phyloP scores from a whole-genome alignment of 2,888 invertebrate species.

The Yponomeuta malinellus region DNA sequence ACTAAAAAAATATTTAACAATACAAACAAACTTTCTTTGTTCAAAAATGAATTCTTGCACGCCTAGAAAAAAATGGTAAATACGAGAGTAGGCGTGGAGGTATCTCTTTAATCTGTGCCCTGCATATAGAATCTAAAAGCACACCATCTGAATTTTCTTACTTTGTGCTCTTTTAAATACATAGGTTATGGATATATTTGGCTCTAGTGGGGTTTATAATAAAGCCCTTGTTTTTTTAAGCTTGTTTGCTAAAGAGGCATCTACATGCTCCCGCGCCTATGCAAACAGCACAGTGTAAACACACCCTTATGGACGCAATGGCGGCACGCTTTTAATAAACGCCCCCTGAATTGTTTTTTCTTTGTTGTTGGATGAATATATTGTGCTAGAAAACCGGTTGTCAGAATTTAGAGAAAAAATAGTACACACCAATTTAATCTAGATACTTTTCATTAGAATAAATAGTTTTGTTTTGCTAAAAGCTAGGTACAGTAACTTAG shows the following conservation, averaged over 20 bases:
- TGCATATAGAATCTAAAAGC: too few relatives aligned
- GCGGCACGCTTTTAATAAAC: slow-evolving; percentile 47
- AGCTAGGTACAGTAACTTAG: too few relatives aligned
- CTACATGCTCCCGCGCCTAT: slow-evolving; percentile 64
- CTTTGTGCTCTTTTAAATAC: not conserved
- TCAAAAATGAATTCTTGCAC: too few relatives aligned
- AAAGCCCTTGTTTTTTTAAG: slow-evolving; percentile 70
- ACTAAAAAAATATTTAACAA: too few relatives aligned
- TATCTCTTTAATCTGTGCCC: too few relatives aligned
- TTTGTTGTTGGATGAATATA: not conserved
- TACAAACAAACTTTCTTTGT: too few relatives aligned
- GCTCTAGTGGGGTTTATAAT: slow-evolving; percentile 39
- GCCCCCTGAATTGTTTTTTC: slow-evolving; percentile 30
- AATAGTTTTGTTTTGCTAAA: too few relatives aligned
- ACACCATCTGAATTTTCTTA: not conserved
- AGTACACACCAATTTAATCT: too few relatives aligned
- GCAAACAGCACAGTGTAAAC: slow-evolving; percentile 65
- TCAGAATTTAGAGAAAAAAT: not conserved
- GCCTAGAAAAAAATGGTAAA: too few relatives aligned
- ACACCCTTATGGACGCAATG: slow-evolving; percentile 63
- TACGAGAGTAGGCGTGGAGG: too few relatives aligned
- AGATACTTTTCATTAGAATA: too few relatives aligned
- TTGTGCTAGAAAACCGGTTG: not conserved
- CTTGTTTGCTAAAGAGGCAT: slow-evolving; percentile 71
- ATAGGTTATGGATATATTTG: slow-evolving; percentile 28